Base-by-base conservation (phyloP, 2,113 vertebrate species). In the Toxostoma redivivum region DNA sequence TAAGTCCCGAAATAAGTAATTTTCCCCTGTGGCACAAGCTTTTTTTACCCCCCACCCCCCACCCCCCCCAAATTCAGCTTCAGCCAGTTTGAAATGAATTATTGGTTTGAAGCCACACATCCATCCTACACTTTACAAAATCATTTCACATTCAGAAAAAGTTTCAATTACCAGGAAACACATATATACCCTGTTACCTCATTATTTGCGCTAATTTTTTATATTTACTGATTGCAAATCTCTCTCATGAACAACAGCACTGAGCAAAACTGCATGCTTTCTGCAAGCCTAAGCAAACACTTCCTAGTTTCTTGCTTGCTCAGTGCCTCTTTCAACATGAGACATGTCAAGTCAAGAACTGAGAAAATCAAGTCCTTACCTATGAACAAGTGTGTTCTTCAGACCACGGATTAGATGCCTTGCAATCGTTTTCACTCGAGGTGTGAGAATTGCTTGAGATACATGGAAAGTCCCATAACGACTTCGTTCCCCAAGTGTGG, bases 371-470 rank as follows among this genome's bases (percentile, higher is more conserved):
- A 53, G 58, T 40, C 61, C 91, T 97, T 89, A 99, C 99, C 98
- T 99, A 72, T 99, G 99, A 86, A 99, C 99, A 71, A 99, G 98
- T 3, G 99, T 99, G 95, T 98, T 99, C 72, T 99, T 99, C 33
- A 99, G 98, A 21, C 99, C 99, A 83, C 98, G 98, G 31, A 99
- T 90, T 33, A 99, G 97, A 28, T 99, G 98, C 24, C 98, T 97
- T 28, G 98, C 98, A 44, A 99, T 98, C 1, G 99, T 99, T 96
- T 98, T 99, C 78, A 98, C 98, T 65, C 97, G 98, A 64, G 99
- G 99, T 0, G 99, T 99, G 66, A 99, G 99, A 94, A 99, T 99
- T 12, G 99, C 99, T 93, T 99, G 99, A 47, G 99, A 99, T n/a
- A 99, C 99, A 0, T 99, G 99, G 77, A 99, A 99, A 88, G 98